Percentiles rank a stretch among this genome's conserved stretches.
These are phyloP conservation scores for Mamestra brassicae DNA, from an alignment of 2,888 invertebrate species.

Conservation along the genomic window DNA sequence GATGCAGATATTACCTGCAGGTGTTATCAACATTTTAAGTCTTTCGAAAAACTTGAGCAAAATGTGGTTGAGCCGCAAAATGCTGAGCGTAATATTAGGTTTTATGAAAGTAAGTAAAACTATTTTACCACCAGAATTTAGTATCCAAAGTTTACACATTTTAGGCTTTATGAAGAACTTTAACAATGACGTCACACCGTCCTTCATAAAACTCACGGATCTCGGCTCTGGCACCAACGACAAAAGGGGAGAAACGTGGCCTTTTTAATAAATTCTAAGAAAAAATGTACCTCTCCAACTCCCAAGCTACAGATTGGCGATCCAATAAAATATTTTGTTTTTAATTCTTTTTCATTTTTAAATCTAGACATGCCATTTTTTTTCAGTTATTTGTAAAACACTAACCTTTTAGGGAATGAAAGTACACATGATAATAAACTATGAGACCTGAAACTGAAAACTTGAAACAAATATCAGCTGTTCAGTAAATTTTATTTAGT, in stretches of 20 bases:
- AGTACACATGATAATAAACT: no score
- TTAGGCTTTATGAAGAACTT: slow-evolving; percentile 40
- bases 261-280: slow-evolving; percentile 38
- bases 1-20: slow-evolving; percentile 45
- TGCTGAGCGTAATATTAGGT: slow-evolving; percentile 3
- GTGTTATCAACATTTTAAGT: slow-evolving; percentile 25
- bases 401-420: no score
- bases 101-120: slow-evolving; percentile 25
- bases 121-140: slow-evolving; percentile 42
- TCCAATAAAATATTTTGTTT: background rate
- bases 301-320: background rate
- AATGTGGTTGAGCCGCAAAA: slow-evolving; percentile 9
- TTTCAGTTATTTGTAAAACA: no score
- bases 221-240: slow-evolving; percentile 21
- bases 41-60: slow-evolving; percentile 13
- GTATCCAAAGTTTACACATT: slow-evolving; percentile 29
- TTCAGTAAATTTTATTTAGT: no score
- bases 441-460: no score
- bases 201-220: slow-evolving; percentile 41
- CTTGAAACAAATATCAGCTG: no score
- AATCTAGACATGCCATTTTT: background rate
- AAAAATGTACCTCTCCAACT: slow-evolving; percentile 10
- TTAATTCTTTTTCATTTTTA: background rate
- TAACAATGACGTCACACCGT: slow-evolving; percentile 43
- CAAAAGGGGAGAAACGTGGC: slow-evolving; percentile 41